Evolutionary conservation across 2,888 invertebrate genomes (phyloP), one percentile per base, ranked within the genome.

Genomic region (Stenodera caucasica): DNA sequence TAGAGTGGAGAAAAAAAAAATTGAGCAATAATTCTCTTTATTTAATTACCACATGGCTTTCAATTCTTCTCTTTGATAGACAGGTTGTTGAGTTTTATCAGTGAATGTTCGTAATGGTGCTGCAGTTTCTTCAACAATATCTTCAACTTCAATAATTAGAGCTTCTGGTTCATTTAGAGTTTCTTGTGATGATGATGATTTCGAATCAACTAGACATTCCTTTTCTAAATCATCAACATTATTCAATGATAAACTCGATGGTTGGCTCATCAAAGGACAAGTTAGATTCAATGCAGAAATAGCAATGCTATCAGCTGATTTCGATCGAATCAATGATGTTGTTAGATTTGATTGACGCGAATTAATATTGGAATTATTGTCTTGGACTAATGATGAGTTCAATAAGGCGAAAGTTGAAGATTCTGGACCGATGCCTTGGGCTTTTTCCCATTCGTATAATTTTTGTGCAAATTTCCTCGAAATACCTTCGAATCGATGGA

Each of bases 371-470:
- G 30, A n/a, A n/a, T n/a, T n/a, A n/a, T n/a, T 54, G 14, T 61
- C 73, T 35, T 82, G 81, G 64, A 80, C 79, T 63, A 82, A 82
- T 8, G 83, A 84, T 0, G 88, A 86, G 74, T 85, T 88, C 2
- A 94, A 82, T 0, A 94, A 80, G 0, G 92, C 91, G 68, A 94
- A 91, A 0, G 93, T 93, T 0, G 93, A 94, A 0, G 88, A 89
- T 78, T 94, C 93, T 0, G 93, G 93, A 0, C 90, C 89, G 60
- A 94, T 93, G 1, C 93, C 93, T 61, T 89, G 83, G n/a, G 92
- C 90, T 72, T 92, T 92, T 76, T 93, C 92, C 95, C 95, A 96
- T 77, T 95, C 94, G 78, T 94, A 94, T 0, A 96, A 83, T 74
- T 93, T 94, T 26, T 90, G 88, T 0, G 94, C 94, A 78, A 96